Evolutionary conservation across 2,113 vertebrate genomes (phyloP), one percentile per base, ranked within the genome.

Genomic region (Syrrhaptes paradoxus): DNA sequence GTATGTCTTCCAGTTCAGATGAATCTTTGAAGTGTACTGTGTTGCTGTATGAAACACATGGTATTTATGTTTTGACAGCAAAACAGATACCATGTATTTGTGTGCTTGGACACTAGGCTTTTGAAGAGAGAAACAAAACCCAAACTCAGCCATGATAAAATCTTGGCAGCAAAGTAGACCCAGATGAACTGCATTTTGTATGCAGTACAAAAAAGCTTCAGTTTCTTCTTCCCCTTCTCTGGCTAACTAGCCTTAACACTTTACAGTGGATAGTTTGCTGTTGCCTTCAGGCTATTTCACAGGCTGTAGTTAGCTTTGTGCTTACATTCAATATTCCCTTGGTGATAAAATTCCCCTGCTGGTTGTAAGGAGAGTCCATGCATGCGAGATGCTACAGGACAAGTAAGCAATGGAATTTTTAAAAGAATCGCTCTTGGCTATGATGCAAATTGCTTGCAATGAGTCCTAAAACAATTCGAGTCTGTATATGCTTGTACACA

Each of bases 111-210:
- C 88, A 85, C 73, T 94, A 65, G 82, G 90, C 92, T 94, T 95
- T 88, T 93, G 79, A 96, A 82, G 86, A 90, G 85, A 93, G 90
- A 92, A 96, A 95, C 88, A 96, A 94, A 96, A 63, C 75, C 45
- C 75, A 94, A 14, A 95, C 85, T 94, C 83, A 93, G 73, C 80
- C 52, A 3, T 49, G 92, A 96, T 96, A 92, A 92, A 89, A 93
- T 93, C 95, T 94, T 96, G 95, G 88, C 96, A 96, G 83, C 36
- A 68, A 73, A 93, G 90, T 41, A 93, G 77, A 86, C 83, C 66
- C 88, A 94, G 92, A 95, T 93, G 89, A 97, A 94, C 93, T 95
- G 72, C 34, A 80, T 91, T 95, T 95, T 96, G 89, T 87, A 38
- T 76, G 88, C 72, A 81, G 66, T 58, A 95, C 90, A 89, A 93